phyloP scores from a whole-genome alignment of 2,888 invertebrate species.

The Lissocephala sabroskyi region DNA sequence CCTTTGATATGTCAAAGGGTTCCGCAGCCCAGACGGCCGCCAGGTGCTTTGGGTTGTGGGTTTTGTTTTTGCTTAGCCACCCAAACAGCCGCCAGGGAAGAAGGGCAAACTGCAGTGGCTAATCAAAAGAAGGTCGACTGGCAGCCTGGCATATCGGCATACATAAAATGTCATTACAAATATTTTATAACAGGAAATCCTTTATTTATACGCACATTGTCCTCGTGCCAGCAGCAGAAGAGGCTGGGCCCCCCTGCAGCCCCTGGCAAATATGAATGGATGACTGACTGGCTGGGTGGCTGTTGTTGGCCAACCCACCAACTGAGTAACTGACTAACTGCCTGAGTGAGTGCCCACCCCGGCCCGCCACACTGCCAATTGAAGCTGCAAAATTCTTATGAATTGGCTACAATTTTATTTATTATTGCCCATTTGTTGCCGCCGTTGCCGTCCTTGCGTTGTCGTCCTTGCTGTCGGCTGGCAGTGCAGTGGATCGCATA shows the following conservation, averaged over 20 bases:
- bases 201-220: conserved; percentile 65
- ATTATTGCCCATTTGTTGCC: conserved; percentile 51
- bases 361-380: conserved; percentile 22
- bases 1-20: conserved; percentile 46
- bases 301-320: no score
- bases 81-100: conserved; percentile 4
- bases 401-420: conserved; percentile 65
- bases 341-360: conserved; percentile 12
- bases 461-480: no score
- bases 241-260: conserved; percentile 1
- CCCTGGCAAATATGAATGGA: conserved; percentile 55
- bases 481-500: not conserved
- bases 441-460: no score
- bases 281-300: not conserved
- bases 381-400: conserved; percentile 60
- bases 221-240: conserved; percentile 12
- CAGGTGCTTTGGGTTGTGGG: no score
- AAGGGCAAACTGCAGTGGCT: no score
- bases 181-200: conserved; percentile 65
- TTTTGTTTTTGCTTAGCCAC: no score
- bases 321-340: not conserved
- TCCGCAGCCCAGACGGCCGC: not conserved
- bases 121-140: no score
- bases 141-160: no score
- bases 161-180: conserved; percentile 59